Base-by-base conservation (phyloP, 2,113 vertebrate species). In the Forbesichthys agassizii region DNA sequence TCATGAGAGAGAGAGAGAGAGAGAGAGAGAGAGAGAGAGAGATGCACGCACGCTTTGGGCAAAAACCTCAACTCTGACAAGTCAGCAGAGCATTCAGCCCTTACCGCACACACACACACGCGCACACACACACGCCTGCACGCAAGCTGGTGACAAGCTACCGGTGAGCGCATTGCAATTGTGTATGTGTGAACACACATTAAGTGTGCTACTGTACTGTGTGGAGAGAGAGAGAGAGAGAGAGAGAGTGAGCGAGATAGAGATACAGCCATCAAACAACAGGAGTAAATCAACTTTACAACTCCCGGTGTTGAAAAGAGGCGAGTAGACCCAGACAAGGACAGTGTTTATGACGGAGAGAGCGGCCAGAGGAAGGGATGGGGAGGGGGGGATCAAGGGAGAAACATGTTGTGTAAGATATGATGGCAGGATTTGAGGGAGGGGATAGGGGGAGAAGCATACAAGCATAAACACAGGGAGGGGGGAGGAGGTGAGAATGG, bases 261-360 rank as follows among this genome's bases (percentile, higher is more conserved):
- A 36, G 7, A 27, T 33, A 36, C 33, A 59, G 11, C 10, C 27
- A 48, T 11, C 6, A 64, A 64, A 66, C 58, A 75, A 70, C 60
- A 72, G 51, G 68, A 74, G 61, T 85, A 87, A 81, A 86, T 85
- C 84, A 78, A 72, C 69, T 78, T 74, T 81, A 78, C 74, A 84
- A 62, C 70, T 61, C 33, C 7, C 65, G 71, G 66, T 75, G 79
- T 84, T 71, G 56, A 74, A 57, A 81, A 61, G 70, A 63, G 71
- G 71, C 65, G 55, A 79, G 68, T 64, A 64, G 48, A 42, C 11
- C 8, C 60, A 64, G 70, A 70, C 78, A 83, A 70, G 76, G 78
- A 78, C 79, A 16, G 59, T 51, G 61, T 82, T 88, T 79, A 82
- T 33, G 53, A 78, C 63, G 51, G 36, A 66, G 36, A 36, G 57